Evolutionary conservation across 1,140 invertebrate species (phyloP).

Genomic region (Calliopsis andreniformis): DNA sequence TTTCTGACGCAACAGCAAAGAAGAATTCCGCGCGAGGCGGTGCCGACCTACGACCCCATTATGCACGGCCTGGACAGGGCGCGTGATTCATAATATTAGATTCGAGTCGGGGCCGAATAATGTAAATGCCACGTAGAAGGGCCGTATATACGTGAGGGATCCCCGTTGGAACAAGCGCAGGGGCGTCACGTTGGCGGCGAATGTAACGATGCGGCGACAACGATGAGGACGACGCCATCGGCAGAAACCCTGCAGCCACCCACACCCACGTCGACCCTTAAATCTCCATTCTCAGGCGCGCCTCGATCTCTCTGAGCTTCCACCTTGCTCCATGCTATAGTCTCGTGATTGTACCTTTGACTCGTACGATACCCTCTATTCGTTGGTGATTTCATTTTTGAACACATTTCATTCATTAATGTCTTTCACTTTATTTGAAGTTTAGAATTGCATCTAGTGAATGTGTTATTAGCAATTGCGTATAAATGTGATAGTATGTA

Average conservation of each 20-base stretch:
- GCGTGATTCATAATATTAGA: conserved; percentile 75
- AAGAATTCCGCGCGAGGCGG: conserved; percentile 67
- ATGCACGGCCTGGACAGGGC: conserved; percentile 68
- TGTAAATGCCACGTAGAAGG: conserved; percentile 67
- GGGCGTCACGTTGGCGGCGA: conserved; percentile 74
- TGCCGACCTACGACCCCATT: conserved; percentile 68
- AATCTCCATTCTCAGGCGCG: conserved; percentile 76
- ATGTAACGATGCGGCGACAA: conserved; percentile 60
- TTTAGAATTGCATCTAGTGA: not conserved
- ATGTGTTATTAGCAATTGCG: too few relatives aligned
- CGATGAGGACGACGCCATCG: conserved; percentile 51
- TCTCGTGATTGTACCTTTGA: conserved; percentile 31
- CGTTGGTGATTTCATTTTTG: conserved; percentile 55
- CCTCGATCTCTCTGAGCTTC: conserved; percentile 69
- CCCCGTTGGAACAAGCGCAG: conserved; percentile 70
- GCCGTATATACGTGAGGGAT: conserved; percentile 50
- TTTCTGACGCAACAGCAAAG: conserved; percentile 51
- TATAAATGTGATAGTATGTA: too few relatives aligned
- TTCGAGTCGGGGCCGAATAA: conserved; percentile 71
- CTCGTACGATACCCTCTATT: conserved; percentile 38
- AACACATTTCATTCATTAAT: conserved; percentile 52
- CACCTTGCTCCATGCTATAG: conserved; percentile 28
- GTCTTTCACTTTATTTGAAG: not conserved
- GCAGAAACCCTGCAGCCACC: conserved; percentile 63
- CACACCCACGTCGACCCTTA: conserved; percentile 73